phyloP scores from a whole-genome alignment of 2,797 vertebrate species.

The Vipera latastei region DNA sequence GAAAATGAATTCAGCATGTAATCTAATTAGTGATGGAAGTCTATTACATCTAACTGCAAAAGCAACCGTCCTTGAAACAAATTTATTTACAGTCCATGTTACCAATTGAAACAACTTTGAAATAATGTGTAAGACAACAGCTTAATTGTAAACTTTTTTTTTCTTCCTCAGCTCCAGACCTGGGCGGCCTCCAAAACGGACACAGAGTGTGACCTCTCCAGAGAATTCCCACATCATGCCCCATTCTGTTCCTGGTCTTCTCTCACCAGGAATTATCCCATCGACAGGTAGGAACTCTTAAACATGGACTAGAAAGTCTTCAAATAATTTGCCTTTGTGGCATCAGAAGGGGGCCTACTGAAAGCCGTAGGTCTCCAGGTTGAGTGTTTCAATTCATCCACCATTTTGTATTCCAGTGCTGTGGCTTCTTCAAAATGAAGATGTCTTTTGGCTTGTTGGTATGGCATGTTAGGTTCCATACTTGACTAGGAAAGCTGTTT shows the following conservation, averaged over 20 bases:
- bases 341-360: neutral
- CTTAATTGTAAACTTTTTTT: conserved; percentile 82
- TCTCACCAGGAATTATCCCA: conserved; percentile 98
- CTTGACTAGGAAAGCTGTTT: neutral
- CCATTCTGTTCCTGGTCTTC: conserved; percentile 96
- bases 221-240: conserved; percentile 99
- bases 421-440: neutral
- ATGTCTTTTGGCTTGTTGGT: neutral
- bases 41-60: conserved; percentile 99
- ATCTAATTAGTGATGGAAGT: conserved; percentile 99
- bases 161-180: conserved; percentile 93
- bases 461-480: neutral
- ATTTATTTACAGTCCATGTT: conserved; percentile 99
- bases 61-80: conserved; percentile 99
- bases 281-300: conserved; percentile 86
- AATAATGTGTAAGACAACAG: conserved; percentile 89
- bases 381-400: neutral
- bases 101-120: conserved; percentile 91
- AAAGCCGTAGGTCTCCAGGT: neutral
- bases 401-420: neutral
- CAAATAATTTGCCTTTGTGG: neutral
- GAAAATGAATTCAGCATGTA: conserved; percentile 99
- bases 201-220: conserved; percentile 95
- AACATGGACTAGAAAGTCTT: neutral
- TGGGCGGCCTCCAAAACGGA: conserved; percentile 97